Percentiles rank a stretch among this genome's conserved stretches.
These are phyloP conservation scores for Porphyrio hochstetteri DNA, from an alignment of 2,113 vertebrate genomes.

Conservation along the genomic window DNA sequence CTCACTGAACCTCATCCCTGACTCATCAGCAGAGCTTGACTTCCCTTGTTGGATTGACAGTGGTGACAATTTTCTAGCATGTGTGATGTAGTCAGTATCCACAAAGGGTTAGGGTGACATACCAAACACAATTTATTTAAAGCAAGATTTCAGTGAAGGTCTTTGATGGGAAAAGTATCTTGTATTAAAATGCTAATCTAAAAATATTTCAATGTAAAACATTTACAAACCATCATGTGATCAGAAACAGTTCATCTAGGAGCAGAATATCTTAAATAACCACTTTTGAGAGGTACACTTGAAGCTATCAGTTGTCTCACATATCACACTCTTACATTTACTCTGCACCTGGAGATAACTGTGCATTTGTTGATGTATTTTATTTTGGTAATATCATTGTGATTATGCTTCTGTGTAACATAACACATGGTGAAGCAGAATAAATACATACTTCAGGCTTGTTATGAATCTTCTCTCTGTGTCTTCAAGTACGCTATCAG, in stretches of 20 bases:
- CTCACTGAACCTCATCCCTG: neutral
- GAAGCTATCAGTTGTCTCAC: neutral
- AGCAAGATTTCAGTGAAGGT: neutral
- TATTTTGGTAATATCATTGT: constrained; percentile 3
- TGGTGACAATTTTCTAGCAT: neutral
- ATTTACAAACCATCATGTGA: neutral
- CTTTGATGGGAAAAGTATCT: neutral
- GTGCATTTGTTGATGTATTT: neutral
- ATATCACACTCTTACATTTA: neutral
- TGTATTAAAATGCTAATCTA: neutral
- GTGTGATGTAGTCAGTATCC: neutral
- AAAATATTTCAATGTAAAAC: neutral
- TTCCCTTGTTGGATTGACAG: neutral
- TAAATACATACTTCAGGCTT: constrained; percentile 17
- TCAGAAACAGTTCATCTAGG: neutral
- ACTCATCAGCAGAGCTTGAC: neutral
- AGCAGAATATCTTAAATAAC: constrained; percentile 9
- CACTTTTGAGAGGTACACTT: neutral
- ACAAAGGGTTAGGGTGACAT: neutral
- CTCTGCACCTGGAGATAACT: neutral
- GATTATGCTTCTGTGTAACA: constrained; percentile 16
- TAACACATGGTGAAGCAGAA: constrained; percentile 13
- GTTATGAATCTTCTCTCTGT: neutral
- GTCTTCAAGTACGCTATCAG: neutral
- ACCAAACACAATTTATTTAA: constrained; percentile 4